Percentiles rank a stretch among this genome's conserved stretches.
These are phyloP conservation scores for Chondrosia reniformis DNA, from an alignment of 37 sponge, comb jelly and placozoan genomes.

Conservation along the genomic window DNA sequence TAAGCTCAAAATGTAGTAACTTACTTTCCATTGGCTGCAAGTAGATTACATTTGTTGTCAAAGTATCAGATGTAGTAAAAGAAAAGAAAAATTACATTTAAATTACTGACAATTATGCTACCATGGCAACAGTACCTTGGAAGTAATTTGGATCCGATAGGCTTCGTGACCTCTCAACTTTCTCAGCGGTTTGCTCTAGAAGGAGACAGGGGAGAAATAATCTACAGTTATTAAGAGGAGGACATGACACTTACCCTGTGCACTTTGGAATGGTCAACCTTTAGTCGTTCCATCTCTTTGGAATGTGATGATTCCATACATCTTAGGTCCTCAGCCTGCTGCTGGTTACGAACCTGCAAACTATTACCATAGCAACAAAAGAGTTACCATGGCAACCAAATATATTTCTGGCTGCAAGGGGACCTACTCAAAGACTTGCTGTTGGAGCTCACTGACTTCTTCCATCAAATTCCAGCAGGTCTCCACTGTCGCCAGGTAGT, in stretches of 20 bases:
- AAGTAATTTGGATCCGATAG: neutral
- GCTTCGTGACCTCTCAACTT: neutral
- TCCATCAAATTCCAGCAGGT: slow-evolving; percentile 54
- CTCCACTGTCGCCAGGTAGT: slow-evolving; percentile 65
- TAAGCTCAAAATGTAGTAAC: no score
- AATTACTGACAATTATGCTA: no score
- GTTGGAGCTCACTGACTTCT: slow-evolving; percentile 38
- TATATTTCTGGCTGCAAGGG: neutral
- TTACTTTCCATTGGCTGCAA: no score
- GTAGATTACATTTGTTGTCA: no score
- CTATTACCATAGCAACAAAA: slow-evolving; percentile 6
- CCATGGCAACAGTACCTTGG: neutral
- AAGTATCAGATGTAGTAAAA: no score
- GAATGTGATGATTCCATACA: slow-evolving; percentile 37
- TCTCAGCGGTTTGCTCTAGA: no score
- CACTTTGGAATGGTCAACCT: slow-evolving; percentile 38
- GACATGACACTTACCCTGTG: slow-evolving; percentile 25
- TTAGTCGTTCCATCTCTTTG: slow-evolving; percentile 31
- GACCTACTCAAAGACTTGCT: slow-evolving; percentile 47
- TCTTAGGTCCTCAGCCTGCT: slow-evolving; percentile 24
- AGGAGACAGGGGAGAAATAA: no score
- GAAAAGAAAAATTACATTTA: no score
- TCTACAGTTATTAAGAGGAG: neutral
- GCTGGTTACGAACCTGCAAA: slow-evolving; percentile 36
- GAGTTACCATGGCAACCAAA: neutral